Base-by-base conservation (phyloP, 2,113 vertebrate genomes). In the Rhinoderma darwinii region DNA sequence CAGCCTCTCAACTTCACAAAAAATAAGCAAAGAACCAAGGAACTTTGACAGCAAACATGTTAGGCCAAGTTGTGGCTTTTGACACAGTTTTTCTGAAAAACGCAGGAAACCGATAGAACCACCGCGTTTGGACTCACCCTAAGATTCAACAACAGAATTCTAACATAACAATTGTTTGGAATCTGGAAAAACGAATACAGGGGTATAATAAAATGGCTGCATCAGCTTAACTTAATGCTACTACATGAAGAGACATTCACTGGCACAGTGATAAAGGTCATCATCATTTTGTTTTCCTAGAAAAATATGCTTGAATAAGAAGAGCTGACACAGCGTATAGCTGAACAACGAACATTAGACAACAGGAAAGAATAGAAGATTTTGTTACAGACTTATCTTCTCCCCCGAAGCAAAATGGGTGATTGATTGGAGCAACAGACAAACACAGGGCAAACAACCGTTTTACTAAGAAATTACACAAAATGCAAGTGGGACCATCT, bases 361-460 rank as follows among this genome's bases (percentile, higher is more conserved):
- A 83, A 83, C 82, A 83, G 82, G 82, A 83, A 83, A 83, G 47
- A 70, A 82, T 32, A 70, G 25, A 39, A 27, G 41, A 27, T 47
- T 50, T 82, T 82, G 80, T 82, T 68, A 30, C 9, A 50, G 41
- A 50, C 80, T 68, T 70, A 70, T 82, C 80, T 82, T 44, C 43
- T 47, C 10, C 39, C 68, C 12, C 9, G 10, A 47, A 50, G 80
- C 41, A 44, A 82, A 68, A 41, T 41, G 80, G 61, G 70, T 66
- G 6, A 63, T 14, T 39, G 32, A 44, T 82, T 30, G 32, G 17
- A 35, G 25, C 20, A 59, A 80, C 18, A 56, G 14, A 6, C 32
- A 75, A 75, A 15, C 51, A 61, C 20, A n/a, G 37, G 32, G 39
- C 22, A 27, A 80, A 59, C 22, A 5, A 35, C 20, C 47, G 14